These are phyloP conservation scores for Steatocranus sp. DNA, from an alignment of 2,797 vertebrate genomes.

Conservation along the genomic window DNA sequence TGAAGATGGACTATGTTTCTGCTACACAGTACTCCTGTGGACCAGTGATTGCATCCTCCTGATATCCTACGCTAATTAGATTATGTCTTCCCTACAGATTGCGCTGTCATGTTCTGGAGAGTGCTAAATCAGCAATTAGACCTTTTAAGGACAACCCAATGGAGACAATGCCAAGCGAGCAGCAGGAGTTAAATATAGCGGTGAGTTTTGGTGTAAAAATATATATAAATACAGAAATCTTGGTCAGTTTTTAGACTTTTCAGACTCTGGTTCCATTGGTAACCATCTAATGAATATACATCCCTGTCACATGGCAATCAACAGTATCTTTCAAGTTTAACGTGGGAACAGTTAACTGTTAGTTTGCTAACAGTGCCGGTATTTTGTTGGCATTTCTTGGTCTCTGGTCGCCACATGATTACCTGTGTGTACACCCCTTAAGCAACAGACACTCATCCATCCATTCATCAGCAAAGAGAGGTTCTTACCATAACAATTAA, in stretches of 20 bases:
- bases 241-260: not conserved
- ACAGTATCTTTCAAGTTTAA: not conserved
- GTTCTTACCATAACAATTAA: not conserved
- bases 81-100: conserved; percentile 74
- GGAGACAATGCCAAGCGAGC: conserved; percentile 69
- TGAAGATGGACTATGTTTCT: not conserved
- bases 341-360: not conserved
- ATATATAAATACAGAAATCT: not conserved
- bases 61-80: not conserved
- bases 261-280: not conserved
- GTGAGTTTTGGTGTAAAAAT: conserved; percentile 56
- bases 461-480: not conserved
- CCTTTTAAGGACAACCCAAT: conserved; percentile 71
- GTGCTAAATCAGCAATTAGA: conserved; percentile 70
- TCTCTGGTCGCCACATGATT: not conserved
- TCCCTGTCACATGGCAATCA: not conserved
- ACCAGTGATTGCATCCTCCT: not conserved
- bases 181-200: conserved; percentile 80
- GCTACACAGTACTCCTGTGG: not conserved
- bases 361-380: not conserved
- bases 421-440: not conserved
- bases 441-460: not conserved
- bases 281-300: not conserved
- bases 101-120: conserved; percentile 88
- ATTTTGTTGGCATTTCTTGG: not conserved